A percentile compares a stretch with the other conserved stretches of the same genome.
These are phyloP conservation scores for Notarius lentiginosus DNA, from an alignment of 2,113 vertebrate species.

Conservation along the genomic window DNA sequence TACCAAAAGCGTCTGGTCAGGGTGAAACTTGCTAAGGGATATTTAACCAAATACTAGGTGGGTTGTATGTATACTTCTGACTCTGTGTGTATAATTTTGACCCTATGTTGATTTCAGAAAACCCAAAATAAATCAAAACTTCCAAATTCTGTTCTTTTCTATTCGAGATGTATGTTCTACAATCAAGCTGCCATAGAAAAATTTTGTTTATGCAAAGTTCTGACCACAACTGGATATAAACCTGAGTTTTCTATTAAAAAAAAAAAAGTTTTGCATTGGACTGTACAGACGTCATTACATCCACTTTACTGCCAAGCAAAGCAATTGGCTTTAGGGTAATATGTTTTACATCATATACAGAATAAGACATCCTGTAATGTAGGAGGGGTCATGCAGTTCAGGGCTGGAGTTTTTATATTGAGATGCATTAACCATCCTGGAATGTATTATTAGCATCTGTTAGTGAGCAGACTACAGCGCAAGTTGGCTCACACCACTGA, in stretches of 20 bases:
- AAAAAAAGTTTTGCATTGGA: not conserved
- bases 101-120: too few relatives aligned
- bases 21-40: too few relatives aligned
- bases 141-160: too few relatives aligned
- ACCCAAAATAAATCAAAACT: too few relatives aligned
- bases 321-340: not conserved
- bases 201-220: too few relatives aligned
- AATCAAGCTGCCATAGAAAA: too few relatives aligned
- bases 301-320: slow-evolving; percentile 10
- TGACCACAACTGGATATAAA: not conserved
- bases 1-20: too few relatives aligned
- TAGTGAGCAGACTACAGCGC: not conserved
- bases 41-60: too few relatives aligned
- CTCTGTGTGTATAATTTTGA: too few relatives aligned
- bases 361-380: not conserved
- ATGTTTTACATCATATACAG: not conserved
- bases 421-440: slow-evolving; percentile 11
- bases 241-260: not conserved
- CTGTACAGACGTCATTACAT: slow-evolving; percentile 2
- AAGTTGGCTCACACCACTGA: slow-evolving; percentile 16
- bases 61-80: too few relatives aligned
- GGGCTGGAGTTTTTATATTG: not conserved
- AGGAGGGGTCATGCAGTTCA: not conserved
- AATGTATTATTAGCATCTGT: slow-evolving; percentile 13
- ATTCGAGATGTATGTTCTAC: too few relatives aligned